Evolutionary conservation across 2,888 invertebrate genomes (phyloP).

Genomic region (Polyommatus iphigenia): DNA sequence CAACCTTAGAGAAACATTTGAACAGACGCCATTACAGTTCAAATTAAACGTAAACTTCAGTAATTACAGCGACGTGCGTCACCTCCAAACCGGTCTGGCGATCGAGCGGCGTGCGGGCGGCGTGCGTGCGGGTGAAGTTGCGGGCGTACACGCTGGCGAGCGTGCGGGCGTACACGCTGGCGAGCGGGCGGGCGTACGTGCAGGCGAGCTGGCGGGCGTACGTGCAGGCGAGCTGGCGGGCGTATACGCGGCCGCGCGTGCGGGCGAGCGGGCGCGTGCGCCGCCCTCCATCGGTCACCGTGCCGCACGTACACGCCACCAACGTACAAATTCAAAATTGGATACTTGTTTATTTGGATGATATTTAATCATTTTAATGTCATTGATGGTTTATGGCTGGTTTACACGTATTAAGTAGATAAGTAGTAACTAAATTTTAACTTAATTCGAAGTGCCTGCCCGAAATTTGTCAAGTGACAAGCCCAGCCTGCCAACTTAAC

Average conservation of each 20-base stretch:
- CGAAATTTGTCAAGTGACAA: too few species aligned
- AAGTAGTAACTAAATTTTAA: too few species aligned
- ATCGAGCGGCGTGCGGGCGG: not conserved
- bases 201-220: slow-evolving; percentile 46
- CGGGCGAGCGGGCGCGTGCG: slow-evolving; percentile 35
- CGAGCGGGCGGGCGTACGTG: too few species aligned
- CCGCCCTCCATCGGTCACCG: slow-evolving; percentile 56
- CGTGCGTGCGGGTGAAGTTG: not conserved
- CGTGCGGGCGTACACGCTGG: too few species aligned
- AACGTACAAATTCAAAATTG: slow-evolving; percentile 53
- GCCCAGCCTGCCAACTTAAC: too few species aligned
- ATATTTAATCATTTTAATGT: too few species aligned
- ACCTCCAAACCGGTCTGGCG: slow-evolving; percentile 14
- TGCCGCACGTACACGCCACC: slow-evolving; percentile 59
- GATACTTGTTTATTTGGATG: too few species aligned
- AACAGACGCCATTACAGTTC: not conserved
- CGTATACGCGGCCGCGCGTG: too few species aligned
- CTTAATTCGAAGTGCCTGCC: too few species aligned
- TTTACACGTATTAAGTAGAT: too few species aligned
- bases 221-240: slow-evolving; percentile 37
- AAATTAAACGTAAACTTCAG: not conserved
- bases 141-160: slow-evolving; percentile 46
- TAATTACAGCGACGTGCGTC: slow-evolving; percentile 9
- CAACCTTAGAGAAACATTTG: not conserved
- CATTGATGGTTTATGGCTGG: too few species aligned